Evolutionary conservation across 2,113 vertebrate species (phyloP).

Genomic region (Sakesphorus luctuosus): DNA sequence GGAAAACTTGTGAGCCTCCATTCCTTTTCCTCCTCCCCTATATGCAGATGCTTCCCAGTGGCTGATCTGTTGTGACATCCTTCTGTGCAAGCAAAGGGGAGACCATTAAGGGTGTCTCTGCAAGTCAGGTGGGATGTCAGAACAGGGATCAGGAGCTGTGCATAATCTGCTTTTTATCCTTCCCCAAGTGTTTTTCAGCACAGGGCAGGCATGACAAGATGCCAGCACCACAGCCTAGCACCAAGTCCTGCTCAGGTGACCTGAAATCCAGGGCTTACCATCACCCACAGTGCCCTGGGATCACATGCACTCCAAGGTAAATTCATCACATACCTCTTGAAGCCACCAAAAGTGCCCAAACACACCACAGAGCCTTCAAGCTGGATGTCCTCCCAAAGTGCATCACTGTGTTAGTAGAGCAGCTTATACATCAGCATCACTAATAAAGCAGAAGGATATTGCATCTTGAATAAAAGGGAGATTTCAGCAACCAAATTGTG

Average conservation of each 20-base stretch:
- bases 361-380: neutral
- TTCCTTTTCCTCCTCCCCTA: neutral
- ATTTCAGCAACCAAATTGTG: neutral
- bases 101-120: neutral
- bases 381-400: neutral
- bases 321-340: neutral
- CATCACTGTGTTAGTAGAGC: accelerated
- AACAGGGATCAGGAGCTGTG: neutral
- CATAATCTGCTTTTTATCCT: neutral
- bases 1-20: neutral
- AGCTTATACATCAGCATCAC: neutral
- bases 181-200: neutral
- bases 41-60: neutral
- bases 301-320: neutral
- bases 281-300: neutral
- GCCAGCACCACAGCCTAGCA: accelerated
- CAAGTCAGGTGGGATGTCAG: neutral
- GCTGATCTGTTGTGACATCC: neutral
- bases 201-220: neutral
- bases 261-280: accelerated
- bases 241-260: neutral
- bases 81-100: neutral
- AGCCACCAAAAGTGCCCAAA: neutral
- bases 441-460: accelerated
- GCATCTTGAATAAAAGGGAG: neutral